These are phyloP conservation scores for Penelope pileata DNA, from an alignment of 2,113 vertebrate genomes.

Conservation along the genomic window DNA sequence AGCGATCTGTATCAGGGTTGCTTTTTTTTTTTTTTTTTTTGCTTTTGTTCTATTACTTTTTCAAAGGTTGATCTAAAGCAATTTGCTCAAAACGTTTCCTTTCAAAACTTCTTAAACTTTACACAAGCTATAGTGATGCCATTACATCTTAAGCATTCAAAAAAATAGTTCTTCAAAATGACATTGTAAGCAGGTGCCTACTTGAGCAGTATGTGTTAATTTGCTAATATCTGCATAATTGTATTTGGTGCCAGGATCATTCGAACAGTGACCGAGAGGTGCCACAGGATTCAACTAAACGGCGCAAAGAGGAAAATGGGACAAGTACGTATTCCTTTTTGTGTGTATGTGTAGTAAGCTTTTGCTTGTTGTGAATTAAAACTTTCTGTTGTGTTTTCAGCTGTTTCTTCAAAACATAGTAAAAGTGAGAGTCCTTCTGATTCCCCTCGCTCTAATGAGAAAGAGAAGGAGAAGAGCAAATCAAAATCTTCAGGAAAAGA, in stretches of 20 bases:
- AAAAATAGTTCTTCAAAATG: not conserved
- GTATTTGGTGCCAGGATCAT: conserved; percentile 84
- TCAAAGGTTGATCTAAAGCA: not conserved
- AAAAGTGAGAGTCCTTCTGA: conserved; percentile 95
- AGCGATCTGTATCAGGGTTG: not conserved
- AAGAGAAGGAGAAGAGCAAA: conserved; percentile 94
- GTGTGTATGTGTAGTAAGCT: not conserved
- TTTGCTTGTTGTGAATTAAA: not conserved
- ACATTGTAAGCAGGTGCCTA: not conserved
- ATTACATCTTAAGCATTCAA: not conserved
- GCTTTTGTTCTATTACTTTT: not conserved
- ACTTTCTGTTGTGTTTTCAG: conserved; percentile 4
- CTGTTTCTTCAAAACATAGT: conserved; percentile 91
- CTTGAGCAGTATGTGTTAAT: not conserved
- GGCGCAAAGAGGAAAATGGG: conserved; percentile 91
- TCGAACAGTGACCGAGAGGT: conserved; percentile 88
- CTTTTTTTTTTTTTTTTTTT: too few relatives aligned
- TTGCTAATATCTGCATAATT: conserved; percentile 34
- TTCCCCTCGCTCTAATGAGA: conserved; percentile 88
- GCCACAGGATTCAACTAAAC: conserved; percentile 84
- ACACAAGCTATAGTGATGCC: not conserved
- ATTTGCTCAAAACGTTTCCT: not conserved
- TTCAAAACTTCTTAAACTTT: not conserved
- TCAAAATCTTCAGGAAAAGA: conserved; percentile 97
- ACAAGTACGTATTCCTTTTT: conserved; percentile 81